These are phyloP conservation scores for Neodon shergylaensis DNA, from an alignment of 2,113 vertebrate genomes.

Conservation along the genomic window DNA sequence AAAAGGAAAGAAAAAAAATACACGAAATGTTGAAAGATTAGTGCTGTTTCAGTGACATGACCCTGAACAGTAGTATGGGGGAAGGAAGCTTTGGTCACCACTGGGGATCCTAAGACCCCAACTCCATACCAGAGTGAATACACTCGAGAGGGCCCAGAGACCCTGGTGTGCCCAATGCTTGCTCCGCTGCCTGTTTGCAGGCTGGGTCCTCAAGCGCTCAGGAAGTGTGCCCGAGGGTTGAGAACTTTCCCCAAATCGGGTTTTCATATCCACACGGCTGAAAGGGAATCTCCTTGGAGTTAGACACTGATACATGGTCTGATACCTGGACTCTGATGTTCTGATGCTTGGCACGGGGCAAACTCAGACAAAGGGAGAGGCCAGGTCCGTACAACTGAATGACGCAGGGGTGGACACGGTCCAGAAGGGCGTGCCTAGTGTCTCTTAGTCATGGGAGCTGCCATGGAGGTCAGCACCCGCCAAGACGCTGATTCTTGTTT, in stretches of 20 bases:
- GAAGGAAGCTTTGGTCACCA: too few relatives aligned
- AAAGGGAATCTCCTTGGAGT: not conserved
- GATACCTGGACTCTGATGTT: too few relatives aligned
- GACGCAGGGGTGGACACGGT: not conserved
- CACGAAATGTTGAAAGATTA: accelerated
- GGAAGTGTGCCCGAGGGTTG: not conserved
- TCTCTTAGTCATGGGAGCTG: not conserved
- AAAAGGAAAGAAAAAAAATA: not conserved
- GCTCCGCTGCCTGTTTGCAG: not conserved
- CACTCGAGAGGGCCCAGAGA: not conserved
- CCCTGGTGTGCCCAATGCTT: too few relatives aligned
- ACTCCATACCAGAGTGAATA: not conserved
- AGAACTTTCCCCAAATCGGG: not conserved
- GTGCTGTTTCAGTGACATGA: accelerated
- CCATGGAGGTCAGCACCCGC: not conserved
- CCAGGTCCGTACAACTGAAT: not conserved
- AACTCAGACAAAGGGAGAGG: too few relatives aligned
- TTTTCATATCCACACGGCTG: not conserved
- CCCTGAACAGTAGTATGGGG: not conserved
- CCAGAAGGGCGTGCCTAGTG: too few relatives aligned
- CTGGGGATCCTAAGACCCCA: not conserved
- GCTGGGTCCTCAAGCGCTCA: not conserved
- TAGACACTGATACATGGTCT: too few relatives aligned
- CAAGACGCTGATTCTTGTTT: not conserved
- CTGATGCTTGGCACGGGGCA: not conserved